These are phyloP conservation scores for Pissodes strobi DNA, from an alignment of 1,140 invertebrate genomes.

Conservation along the genomic window DNA sequence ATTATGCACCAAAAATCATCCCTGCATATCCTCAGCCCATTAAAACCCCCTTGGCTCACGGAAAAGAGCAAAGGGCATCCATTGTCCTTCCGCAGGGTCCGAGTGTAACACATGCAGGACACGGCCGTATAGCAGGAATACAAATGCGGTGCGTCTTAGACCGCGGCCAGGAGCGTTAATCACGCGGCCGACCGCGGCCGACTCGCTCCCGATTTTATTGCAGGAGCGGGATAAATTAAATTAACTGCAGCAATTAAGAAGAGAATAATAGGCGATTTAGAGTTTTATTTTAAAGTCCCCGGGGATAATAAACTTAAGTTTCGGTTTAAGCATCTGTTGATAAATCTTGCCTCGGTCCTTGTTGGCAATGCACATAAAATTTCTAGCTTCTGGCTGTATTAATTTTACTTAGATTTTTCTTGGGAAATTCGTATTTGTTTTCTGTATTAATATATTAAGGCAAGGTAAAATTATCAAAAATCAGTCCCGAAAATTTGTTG, in stretches of 20 bases:
- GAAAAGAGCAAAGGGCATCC: background rate
- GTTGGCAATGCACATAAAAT: too few species aligned
- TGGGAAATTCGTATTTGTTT: too few species aligned
- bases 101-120: conserved; percentile 47
- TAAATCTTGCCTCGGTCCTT: too few species aligned
- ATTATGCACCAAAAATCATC: too few species aligned
- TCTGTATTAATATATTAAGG: too few species aligned
- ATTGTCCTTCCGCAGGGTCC: conserved; percentile 16
- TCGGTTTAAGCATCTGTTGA: conserved; percentile 33
- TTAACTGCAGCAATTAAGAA: conserved; percentile 58
- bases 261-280: conserved; percentile 54
- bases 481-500: too few species aligned
- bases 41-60: too few species aligned
- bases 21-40: too few species aligned
- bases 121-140: conserved; percentile 48
- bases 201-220: conserved; percentile 53
- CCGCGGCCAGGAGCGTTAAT: conserved; percentile 33
- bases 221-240: conserved; percentile 56
- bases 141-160: conserved; percentile 52
- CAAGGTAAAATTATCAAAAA: too few species aligned
- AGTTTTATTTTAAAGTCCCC: conserved; percentile 44
- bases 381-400: too few species aligned
- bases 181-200: conserved; percentile 35
- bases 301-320: conserved; percentile 38
- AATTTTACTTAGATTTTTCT: too few species aligned